Evolutionary conservation across 2,113 vertebrate genomes (phyloP).

Genomic region (Silurus glanis): DNA sequence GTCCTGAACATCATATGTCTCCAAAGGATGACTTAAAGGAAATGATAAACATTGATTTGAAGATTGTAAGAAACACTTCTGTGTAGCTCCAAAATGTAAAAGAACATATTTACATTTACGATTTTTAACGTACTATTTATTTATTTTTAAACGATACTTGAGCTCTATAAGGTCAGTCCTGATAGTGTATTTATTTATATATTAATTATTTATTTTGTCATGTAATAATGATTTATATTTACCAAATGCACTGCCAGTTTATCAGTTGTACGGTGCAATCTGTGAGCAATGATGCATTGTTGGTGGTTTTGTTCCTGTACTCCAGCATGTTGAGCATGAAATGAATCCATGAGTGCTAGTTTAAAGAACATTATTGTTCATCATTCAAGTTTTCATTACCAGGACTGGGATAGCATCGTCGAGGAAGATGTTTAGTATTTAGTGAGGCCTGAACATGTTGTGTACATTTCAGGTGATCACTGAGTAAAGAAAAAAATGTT

Average conservation of each 20-base stretch:
- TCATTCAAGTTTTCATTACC: neutral
- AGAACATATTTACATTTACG: neutral
- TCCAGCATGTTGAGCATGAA: neutral
- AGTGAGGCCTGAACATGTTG: neutral
- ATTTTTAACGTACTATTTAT: conserved; percentile 36
- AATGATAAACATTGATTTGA: conserved; percentile 15
- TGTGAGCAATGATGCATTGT: neutral
- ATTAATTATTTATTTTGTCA: conserved; percentile 57
- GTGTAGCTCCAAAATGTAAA: conserved; percentile 6
- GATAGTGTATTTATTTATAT: conserved; percentile 55
- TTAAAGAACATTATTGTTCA: neutral
- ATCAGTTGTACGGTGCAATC: conserved; percentile 9
- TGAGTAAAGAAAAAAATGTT: neutral
- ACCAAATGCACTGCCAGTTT: conserved; percentile 39
- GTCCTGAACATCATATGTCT: conserved; percentile 1
- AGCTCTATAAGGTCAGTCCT: conserved; percentile 23
- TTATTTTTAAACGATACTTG: conserved; percentile 36
- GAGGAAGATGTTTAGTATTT: neutral
- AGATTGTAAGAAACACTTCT: conserved; percentile 16
- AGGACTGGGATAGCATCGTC: neutral
- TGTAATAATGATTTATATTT: conserved; percentile 36
- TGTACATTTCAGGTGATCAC: neutral
- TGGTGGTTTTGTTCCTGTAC: conserved; percentile 7
- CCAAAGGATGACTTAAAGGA: conserved; percentile 30
- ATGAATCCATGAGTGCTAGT: neutral